phyloP scores from a whole-genome alignment of 2,113 vertebrate genomes.

The Bettongia penicillata region DNA sequence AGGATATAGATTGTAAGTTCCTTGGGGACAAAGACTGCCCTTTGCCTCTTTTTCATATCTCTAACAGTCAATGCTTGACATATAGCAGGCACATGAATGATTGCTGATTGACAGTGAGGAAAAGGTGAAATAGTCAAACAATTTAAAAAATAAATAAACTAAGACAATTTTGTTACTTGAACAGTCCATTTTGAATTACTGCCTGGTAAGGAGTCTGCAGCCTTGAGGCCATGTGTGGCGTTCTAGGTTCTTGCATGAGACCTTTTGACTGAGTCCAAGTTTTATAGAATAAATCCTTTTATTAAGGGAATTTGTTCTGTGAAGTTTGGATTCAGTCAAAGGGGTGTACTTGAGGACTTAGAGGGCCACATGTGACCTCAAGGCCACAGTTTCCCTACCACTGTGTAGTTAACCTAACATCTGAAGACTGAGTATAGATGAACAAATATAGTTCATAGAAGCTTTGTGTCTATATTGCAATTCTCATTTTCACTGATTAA shows the following conservation, averaged over 20 bases:
- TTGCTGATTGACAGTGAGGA: not conserved
- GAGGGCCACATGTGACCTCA: too few species aligned
- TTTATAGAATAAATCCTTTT: too few species aligned
- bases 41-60: not conserved
- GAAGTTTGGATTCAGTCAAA: too few species aligned
- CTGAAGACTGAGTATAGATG: not conserved
- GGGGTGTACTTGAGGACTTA: too few species aligned
- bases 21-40: not conserved
- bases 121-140: not conserved
- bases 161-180: not conserved
- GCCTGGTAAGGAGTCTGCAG: too few species aligned
- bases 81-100: not conserved
- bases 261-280: too few species aligned
- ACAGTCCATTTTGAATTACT: not conserved
- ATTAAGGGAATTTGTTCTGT: too few species aligned
- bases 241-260: too few species aligned
- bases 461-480: not conserved
- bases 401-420: not conserved
- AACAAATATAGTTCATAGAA: not conserved
- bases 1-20: not conserved
- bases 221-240: too few species aligned
- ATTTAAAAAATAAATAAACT: not conserved
- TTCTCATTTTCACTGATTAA: not conserved
- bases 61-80: not conserved
- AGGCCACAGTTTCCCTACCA: too few species aligned